Percentiles rank a stretch among this genome's conserved stretches.
These are phyloP conservation scores for Thamnophis elegans DNA, from an alignment of 2,797 vertebrate species.

Conservation along the genomic window DNA sequence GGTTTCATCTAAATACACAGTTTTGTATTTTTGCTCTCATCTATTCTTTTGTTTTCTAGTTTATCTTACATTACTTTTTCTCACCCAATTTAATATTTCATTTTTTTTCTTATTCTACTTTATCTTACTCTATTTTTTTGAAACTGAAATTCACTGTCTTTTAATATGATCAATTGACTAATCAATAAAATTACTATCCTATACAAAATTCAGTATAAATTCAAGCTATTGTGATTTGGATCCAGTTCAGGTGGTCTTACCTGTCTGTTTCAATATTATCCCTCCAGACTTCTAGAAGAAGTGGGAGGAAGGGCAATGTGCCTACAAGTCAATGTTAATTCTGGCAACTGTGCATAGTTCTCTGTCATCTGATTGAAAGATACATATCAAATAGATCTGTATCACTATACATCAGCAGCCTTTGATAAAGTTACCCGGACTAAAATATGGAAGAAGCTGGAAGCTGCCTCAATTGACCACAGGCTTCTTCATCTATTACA, in stretches of 20 bases:
- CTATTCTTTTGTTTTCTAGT: not conserved
- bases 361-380: too few relatives aligned
- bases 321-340: not conserved
- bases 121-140: not conserved
- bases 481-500: too few relatives aligned
- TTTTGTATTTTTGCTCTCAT: not conserved
- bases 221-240: not conserved
- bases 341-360: too few relatives aligned
- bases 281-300: not conserved
- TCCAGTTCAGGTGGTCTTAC: not conserved
- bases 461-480: too few relatives aligned
- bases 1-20: not conserved
- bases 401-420: too few relatives aligned
- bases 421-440: too few relatives aligned
- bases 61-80: not conserved
- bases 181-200: not conserved
- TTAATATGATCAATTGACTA: not conserved
- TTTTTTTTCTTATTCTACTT: not conserved
- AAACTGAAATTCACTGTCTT: not conserved
- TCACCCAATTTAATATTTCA: not conserved
- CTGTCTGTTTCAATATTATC: not conserved
- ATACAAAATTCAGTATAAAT: not conserved
- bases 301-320: not conserved
- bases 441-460: too few relatives aligned
- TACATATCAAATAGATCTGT: too few relatives aligned